Conservation (phyloP, 2,888 invertebrate genomes). For the Boloria selene region DNA sequence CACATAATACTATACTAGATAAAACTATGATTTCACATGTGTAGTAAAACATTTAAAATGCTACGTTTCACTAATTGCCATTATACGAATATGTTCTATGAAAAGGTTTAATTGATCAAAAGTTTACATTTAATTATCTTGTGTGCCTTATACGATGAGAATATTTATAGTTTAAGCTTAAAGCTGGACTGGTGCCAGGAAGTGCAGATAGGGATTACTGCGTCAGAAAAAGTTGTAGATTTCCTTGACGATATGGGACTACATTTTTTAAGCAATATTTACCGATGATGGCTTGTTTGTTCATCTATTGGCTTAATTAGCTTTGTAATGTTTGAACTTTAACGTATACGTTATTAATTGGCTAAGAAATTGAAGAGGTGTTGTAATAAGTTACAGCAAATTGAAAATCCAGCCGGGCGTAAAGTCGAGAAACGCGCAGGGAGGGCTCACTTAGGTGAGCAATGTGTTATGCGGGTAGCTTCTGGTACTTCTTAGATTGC, state of each 20-base stretch:
- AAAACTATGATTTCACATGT: too few relatives aligned
- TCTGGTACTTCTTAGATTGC: too few relatives aligned
- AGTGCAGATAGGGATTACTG: constrained; percentile 35
- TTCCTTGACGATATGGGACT: constrained; percentile 6
- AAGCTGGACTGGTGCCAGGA: constrained; percentile 41
- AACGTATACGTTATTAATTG: neutral
- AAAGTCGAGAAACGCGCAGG: too few relatives aligned
- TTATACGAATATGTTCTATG: neutral
- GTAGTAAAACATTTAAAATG: too few relatives aligned
- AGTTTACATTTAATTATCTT: neutral
- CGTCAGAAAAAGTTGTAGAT: constrained; percentile 26
- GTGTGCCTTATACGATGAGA: constrained; percentile 29
- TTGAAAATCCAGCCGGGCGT: too few relatives aligned
- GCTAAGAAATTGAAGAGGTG: too few relatives aligned
- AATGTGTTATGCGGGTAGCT: too few relatives aligned
- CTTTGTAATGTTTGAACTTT: too few relatives aligned
- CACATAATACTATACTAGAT: too few relatives aligned
- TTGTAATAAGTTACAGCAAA: too few relatives aligned
- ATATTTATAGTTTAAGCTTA: constrained; percentile 37
- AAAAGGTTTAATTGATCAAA: neutral
- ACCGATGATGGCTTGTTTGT: neutral
- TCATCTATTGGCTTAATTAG: neutral
- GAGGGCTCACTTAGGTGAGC: too few relatives aligned
- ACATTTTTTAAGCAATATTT: neutral
- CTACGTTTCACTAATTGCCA: too few relatives aligned